Evolutionary conservation across 2,113 vertebrate species (phyloP).

Genomic region (Cryptoleucopteryx plumbea): DNA sequence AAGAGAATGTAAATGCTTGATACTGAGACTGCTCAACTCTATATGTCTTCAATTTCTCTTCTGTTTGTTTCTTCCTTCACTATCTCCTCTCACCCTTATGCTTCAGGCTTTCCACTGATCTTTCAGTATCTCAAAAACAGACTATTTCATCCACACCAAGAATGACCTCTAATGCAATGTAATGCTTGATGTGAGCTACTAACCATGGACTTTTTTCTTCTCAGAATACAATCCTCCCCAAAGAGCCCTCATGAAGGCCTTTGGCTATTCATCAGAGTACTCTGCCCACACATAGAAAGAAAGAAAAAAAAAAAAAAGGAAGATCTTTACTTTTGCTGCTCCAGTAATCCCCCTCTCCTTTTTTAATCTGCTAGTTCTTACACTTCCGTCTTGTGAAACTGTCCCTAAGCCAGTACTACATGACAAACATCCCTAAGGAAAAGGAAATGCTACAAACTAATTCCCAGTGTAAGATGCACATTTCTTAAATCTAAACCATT

Average conservation of each 20-base stretch:
- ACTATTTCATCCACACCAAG: not conserved
- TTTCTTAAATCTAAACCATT: not conserved
- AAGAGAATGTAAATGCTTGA: not conserved
- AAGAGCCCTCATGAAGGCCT: not conserved
- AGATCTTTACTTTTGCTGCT: not conserved
- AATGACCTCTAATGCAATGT: not conserved
- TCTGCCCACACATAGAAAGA: not conserved
- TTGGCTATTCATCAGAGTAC: not conserved
- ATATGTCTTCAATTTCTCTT: not conserved
- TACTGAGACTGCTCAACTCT: not conserved
- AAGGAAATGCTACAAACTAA: not conserved
- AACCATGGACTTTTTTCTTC: not conserved
- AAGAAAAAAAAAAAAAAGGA: not conserved
- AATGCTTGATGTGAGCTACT: not conserved
- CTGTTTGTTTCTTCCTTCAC: not conserved
- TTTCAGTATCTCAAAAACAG: not conserved
- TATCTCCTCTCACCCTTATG: not conserved
- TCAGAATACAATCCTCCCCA: not conserved
- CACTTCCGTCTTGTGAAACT: not conserved
- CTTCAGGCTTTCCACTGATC: not conserved
- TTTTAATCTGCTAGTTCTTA: not conserved
- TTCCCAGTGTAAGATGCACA: not conserved
- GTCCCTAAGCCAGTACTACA: not conserved
- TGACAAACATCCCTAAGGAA: not conserved
- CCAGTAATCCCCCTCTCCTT: not conserved